These are phyloP conservation scores for Scaptomyza flava DNA, from an alignment of 2,888 invertebrate species.

Conservation along the genomic window DNA sequence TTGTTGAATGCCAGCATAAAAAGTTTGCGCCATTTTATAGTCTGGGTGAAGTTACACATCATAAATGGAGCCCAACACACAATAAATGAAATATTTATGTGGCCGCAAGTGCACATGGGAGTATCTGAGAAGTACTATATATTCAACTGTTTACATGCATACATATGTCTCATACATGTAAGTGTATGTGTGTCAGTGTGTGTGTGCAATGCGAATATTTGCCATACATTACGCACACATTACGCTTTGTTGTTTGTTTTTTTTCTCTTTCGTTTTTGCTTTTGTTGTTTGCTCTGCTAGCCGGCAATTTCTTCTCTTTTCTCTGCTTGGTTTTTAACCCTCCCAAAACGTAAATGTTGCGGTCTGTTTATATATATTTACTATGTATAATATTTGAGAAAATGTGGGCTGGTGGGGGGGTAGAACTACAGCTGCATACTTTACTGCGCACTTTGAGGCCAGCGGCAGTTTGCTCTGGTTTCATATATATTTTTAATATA, in stretches of 20 bases:
- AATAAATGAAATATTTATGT: slow-evolving; percentile 77
- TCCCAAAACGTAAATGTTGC: slow-evolving; percentile 38
- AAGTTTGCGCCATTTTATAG: slow-evolving; percentile 35
- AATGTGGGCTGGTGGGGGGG: neutral
- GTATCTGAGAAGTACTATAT: slow-evolving; percentile 8
- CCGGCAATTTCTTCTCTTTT: slow-evolving; percentile 19
- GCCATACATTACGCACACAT: slow-evolving; percentile 77
- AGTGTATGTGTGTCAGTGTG: slow-evolving; percentile 13
- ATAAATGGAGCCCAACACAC: slow-evolving; percentile 72
- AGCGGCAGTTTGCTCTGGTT: slow-evolving; percentile 58
- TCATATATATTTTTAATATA: slow-evolving; percentile 71
- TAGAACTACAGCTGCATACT: slow-evolving; percentile 49
- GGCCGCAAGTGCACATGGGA: slow-evolving; percentile 30
- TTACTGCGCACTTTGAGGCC: slow-evolving; percentile 68
- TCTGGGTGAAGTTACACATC: slow-evolving; percentile 63
- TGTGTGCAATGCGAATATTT: slow-evolving; percentile 65
- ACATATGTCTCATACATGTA: slow-evolving; percentile 1
- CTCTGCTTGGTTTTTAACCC: slow-evolving; percentile 48
- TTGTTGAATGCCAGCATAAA: slow-evolving; percentile 37
- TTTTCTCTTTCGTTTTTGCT: slow-evolving; percentile 41
- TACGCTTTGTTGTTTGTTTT: slow-evolving; percentile 59
- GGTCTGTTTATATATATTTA: slow-evolving; percentile 37
- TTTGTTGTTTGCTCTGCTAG: slow-evolving; percentile 39
- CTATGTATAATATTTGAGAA: slow-evolving; percentile 21
- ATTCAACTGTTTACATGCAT: neutral